These are phyloP conservation scores for Arizona elegans DNA, from an alignment of 2,113 vertebrate species.

Conservation along the genomic window DNA sequence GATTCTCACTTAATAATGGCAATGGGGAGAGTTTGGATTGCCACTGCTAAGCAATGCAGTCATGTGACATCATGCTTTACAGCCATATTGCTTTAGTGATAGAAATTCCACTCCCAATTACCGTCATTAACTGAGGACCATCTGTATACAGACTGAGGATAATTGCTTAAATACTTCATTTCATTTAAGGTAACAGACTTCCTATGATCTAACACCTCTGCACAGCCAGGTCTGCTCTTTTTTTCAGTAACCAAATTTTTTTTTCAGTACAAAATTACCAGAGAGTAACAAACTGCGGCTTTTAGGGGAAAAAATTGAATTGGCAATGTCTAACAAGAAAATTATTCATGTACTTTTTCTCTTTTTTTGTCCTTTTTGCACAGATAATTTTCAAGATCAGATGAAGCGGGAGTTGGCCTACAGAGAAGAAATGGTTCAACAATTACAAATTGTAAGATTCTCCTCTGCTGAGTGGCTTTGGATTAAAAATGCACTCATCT, in stretches of 20 bases:
- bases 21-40: background rate
- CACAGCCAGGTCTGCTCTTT: background rate
- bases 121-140: background rate
- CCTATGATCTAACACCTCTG: background rate
- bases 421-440: conserved; percentile 98
- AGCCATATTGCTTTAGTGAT: background rate
- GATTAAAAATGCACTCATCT: background rate
- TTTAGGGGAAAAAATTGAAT: background rate
- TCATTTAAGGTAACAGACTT: background rate
- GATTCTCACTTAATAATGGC: background rate
- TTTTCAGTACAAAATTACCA: background rate
- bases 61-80: background rate
- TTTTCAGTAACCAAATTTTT: background rate
- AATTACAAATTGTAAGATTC: conserved; percentile 90
- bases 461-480: conserved; percentile 20
- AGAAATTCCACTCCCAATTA: background rate
- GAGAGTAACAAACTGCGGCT: background rate
- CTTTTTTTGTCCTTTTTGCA: background rate
- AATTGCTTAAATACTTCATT: background rate
- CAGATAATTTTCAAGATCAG: conserved; percentile 98
- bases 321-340: background rate
- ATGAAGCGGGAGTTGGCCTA: conserved; percentile 98
- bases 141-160: background rate
- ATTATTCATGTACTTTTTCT: conserved; percentile 20
- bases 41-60: background rate